Base-by-base conservation (phyloP, 1,140 invertebrate genomes). In the Lepidotrigona ventralis region DNA sequence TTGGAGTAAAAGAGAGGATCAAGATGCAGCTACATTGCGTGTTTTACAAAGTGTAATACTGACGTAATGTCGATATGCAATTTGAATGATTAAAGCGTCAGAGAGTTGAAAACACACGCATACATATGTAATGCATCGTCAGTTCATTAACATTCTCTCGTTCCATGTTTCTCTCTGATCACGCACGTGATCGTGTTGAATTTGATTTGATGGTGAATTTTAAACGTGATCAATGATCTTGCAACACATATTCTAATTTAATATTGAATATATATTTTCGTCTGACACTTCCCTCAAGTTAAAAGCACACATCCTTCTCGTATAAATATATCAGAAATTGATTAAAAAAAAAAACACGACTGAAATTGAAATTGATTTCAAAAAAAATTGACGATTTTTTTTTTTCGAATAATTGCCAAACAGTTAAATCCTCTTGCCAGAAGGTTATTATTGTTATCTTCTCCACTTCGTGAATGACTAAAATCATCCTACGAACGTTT, bases 21-120 rank as follows among this genome's bases (percentile, higher is more conserved):
- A 12, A 60, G 23, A 12, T 23, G 58, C n/a, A n/a, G 58, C 58
- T 29, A 33, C 14, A 6, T 19, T 3, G 8, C 1, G 17, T 74
- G 2, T 58, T 56, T 74, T 26, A 11, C 26, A 33, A 5, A 21
- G 6, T 46, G 39, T 46, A 46, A 46, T 46, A 46, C 39, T 46
- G 39, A 46, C 39, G 53, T 33, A 33, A 53, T 53, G 11, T 39
- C 9, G 29, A 21, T 51, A 21, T 72, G n/a, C 19, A 12, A 19
- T 46, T 6, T 33, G 19, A 53, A 17, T 54, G 29, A 79, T 79
- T 69, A 69, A 79, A 79, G 56, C 66, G 53, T 79, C 23, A 58
- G 12, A 69, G 66, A 66, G 17, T 29, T n/a, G 21, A 26, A 53
- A 17, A 29, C 53, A 58, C 26, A 79, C 39, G 6, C 39, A 58